Evolutionary conservation across 2,888 invertebrate species (phyloP), one percentile per base, ranked within the genome.

Genomic region (Rhorus exstirpatorius): DNA sequence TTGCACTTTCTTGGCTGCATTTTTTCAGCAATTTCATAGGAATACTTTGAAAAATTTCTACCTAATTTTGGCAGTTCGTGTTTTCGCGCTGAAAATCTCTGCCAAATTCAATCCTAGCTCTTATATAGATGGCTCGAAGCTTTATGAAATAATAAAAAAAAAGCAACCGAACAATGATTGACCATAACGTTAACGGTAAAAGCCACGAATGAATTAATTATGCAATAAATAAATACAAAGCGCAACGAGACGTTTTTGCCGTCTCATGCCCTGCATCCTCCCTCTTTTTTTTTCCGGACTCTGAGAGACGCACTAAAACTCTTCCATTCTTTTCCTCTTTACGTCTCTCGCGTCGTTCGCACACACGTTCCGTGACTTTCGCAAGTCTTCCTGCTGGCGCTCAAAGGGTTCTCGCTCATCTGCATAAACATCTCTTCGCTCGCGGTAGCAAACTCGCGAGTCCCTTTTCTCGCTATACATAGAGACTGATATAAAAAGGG

Each of bases 361-460:
- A 41, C 44, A 72, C 24, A 44, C 51, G 19, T 51, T 51, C 72
- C 31, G 24, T 21, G 61, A 17, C 49, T 61, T 51, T 74, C 38
- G 81, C 65, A 49, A 58, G 60, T 77, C 77, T 81, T 72, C 44
- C 67, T 67, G 60, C 71, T 53, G 65, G 44, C 71, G 77, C 77
- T 81, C 83, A 63, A 83, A 71, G 76, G 70, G 70, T 82, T 74
- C 70, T 76, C 83, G 85, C 89, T 91, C 90, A 91, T 91, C 90
- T 90, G 89, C 91, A 90, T 90, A 91, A 91, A 89, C 90, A 91
- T 91, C 90, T 84, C 79, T 65, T 44, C 78, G 89, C 87, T 86
- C 88, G 71, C 61, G 85, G 87, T 85, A 86, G 86, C 83, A 83
- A 83, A 80, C 78, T 72, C 81, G 80, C 65, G 86, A 83, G 84